Evolutionary conservation across 2,797 vertebrate genomes (phyloP).

Genomic region (Ctenosaura bakeri): DNA sequence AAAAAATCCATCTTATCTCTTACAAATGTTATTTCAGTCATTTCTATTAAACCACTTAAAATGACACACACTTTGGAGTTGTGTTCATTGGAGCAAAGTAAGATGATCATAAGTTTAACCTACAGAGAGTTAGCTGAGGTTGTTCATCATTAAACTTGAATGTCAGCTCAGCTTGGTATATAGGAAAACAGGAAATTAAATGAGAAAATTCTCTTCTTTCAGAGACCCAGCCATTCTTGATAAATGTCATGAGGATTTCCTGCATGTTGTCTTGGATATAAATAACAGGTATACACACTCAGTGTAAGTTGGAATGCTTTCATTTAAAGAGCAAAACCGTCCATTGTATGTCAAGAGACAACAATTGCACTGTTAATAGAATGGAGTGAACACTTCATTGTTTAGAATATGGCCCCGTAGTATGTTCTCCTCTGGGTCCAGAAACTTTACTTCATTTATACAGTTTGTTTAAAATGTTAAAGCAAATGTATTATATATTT

Average conservation of each 20-base stretch:
- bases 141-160: slow-evolving; percentile 28
- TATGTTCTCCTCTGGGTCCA: too few species aligned
- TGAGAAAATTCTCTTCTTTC: slow-evolving; percentile 25
- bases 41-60: slow-evolving; percentile 40
- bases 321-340: slow-evolving; percentile 4
- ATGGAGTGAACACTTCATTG: background rate
- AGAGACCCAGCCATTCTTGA: background rate
- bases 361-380: background rate
- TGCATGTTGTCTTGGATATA: background rate
- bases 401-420: background rate
- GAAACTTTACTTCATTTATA: too few species aligned
- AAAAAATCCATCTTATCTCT: background rate
- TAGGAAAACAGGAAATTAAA: slow-evolving; percentile 16
- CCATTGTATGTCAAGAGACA: background rate
- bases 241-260: background rate
- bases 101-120: slow-evolving; percentile 6
- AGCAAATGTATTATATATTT: background rate
- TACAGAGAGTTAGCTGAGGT: background rate
- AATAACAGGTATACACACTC: background rate
- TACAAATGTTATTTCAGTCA: slow-evolving; percentile 2
- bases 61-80: slow-evolving; percentile 33
- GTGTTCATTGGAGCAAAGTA: slow-evolving; percentile 34
- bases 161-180: background rate
- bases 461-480: background rate
- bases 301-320: background rate